Evolutionary conservation across 2,888 invertebrate species (phyloP), one percentile per base, ranked within the genome.

Genomic region (Patella pellucida): DNA sequence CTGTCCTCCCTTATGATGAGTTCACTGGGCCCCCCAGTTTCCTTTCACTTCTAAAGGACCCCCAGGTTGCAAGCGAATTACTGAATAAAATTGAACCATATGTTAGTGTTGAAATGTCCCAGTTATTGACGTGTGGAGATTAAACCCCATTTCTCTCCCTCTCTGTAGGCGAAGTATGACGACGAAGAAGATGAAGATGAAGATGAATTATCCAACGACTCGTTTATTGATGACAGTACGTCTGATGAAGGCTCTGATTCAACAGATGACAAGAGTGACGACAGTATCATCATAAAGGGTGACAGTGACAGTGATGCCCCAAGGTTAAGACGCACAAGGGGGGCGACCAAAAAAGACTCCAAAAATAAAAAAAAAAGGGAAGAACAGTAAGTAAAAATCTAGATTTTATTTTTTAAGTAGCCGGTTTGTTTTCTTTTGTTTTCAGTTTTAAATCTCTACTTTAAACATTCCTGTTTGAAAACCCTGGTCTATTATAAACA

Each of bases 211-310:
- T 82, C 81, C 70, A 81, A 85, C 54, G 88, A 88, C 54, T 87
- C 86, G 0, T 89, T 88, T 78, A 81, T 89, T 41, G 86, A 88
- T 76, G 88, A 88, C 72, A 79, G 76, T 4, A 76, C 81, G 2
- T 74, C 75, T 5, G 84, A 84, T 50, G 82, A 81, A 27, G 83
- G 82, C 11, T 76, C 78, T 16, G 78, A 79, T 3, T 81, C 80
- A 27, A 71, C 77, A 11, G 80, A 78, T 51, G 76, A 77, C 27
- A 80, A 80, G 51, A 80, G 81, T 27, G 77, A 79, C 19, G 79
- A 78, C 50, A 74, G 72, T n/a, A 56, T 72, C 15, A 71, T 27
- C 2, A 52, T n/a, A 2, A 71, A 72, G 19, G 76, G 75, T 71
- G 74, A 78, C 4, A 78, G 78, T 12, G 79, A 79, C 23, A 72